Percentiles rank a stretch among this genome's conserved stretches.
phyloP scores from a whole-genome alignment of 1,140 invertebrate genomes.

The Macrotrachela quadricornifera region DNA sequence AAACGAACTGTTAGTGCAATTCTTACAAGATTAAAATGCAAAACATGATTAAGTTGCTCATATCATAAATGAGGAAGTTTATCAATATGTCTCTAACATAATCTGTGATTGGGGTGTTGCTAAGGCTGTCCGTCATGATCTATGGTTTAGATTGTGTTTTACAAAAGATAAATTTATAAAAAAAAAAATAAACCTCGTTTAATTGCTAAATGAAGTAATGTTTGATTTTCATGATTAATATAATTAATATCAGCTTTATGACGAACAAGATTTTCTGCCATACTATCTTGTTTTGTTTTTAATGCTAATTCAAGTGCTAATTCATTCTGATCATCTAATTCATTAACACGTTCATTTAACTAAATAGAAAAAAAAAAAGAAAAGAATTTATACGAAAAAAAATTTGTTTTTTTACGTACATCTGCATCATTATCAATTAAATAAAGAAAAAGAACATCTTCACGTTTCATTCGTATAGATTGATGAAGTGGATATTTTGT shows the following conservation, averaged over 20 bases:
- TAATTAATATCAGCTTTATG: slow-evolving; percentile 59
- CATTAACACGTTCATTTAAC: slow-evolving; percentile 33
- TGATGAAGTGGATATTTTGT: slow-evolving; percentile 65
- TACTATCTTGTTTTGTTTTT: slow-evolving; percentile 45
- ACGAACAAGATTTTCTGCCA: slow-evolving; percentile 58
- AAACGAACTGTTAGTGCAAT: too few species aligned
- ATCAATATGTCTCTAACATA: too few species aligned
- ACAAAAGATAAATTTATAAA: too few species aligned
- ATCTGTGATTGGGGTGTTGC: too few species aligned
- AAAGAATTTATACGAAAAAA: too few species aligned
- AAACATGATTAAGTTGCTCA: too few species aligned
- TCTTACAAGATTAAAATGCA: too few species aligned
- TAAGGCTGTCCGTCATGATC: too few species aligned
- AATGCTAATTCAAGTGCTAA: slow-evolving; percentile 66
- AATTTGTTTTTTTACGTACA: slow-evolving; percentile 20
- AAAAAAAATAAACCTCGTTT: slow-evolving; percentile 39
- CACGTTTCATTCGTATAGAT: slow-evolving; percentile 57
- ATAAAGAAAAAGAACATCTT: slow-evolving; percentile 81
- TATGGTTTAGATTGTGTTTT: too few species aligned
- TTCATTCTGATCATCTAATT: slow-evolving; percentile 53
- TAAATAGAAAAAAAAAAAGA: too few species aligned
- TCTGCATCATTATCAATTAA: slow-evolving; percentile 64
- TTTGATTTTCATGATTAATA: slow-evolving; percentile 47
- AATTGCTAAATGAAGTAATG: slow-evolving; percentile 61
- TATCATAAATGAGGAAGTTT: too few species aligned